These are phyloP conservation scores for Melitaea athalia DNA, from an alignment of 2,888 invertebrate genomes.

Conservation along the genomic window DNA sequence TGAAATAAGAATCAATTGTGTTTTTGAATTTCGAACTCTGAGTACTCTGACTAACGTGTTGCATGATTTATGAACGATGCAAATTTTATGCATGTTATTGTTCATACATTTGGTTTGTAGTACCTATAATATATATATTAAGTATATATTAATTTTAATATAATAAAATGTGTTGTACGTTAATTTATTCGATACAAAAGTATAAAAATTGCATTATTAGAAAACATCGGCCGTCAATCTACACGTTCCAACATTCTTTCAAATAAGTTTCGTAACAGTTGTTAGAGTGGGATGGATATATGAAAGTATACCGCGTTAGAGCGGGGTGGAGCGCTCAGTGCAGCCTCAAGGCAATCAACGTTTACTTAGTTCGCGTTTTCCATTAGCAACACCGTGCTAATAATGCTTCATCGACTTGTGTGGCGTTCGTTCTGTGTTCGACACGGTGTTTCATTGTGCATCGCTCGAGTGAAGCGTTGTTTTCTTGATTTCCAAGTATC, in stretches of 20 bases:
- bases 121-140: too few species aligned
- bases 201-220: conserved; percentile 43
- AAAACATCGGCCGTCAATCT: conserved; percentile 48
- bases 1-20: neutral
- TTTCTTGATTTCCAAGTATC: conserved; percentile 70
- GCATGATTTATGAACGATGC: neutral
- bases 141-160: conserved; percentile 6
- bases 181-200: conserved; percentile 28
- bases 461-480: conserved; percentile 46
- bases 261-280: conserved; percentile 50
- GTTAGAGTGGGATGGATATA: conserved; percentile 55
- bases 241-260: conserved; percentile 62
- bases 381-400: conserved; percentile 54
- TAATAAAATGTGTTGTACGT: conserved; percentile 12
- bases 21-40: neutral
- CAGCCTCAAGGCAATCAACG: conserved; percentile 78
- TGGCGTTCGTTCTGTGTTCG: conserved; percentile 44
- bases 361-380: conserved; percentile 70
- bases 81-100: neutral
- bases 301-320: conserved; percentile 40
- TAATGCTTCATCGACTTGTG: conserved; percentile 31
- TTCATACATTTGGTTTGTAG: neutral
- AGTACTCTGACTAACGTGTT: neutral
- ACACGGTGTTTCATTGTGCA: conserved; percentile 41
- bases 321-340: conserved; percentile 50